Percentiles rank a stretch among this genome's conserved stretches.
These are phyloP conservation scores for Poliocrania exsul DNA, from an alignment of 2,797 vertebrate genomes.

Conservation along the genomic window DNA sequence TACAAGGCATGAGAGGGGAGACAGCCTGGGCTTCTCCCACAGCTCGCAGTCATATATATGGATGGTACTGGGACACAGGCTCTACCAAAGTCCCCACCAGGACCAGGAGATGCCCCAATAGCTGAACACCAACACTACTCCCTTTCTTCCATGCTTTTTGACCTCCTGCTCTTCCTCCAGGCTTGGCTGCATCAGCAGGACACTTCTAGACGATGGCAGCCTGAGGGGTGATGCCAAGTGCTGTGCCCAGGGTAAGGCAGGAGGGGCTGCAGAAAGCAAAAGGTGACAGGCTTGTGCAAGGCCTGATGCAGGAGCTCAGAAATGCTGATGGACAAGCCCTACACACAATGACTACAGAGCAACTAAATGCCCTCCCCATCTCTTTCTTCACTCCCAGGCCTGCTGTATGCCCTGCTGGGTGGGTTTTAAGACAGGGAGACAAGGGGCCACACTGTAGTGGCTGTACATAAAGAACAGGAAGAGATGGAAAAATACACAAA, in stretches of 20 bases:
- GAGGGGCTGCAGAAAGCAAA: not conserved
- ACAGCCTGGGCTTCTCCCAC: not conserved
- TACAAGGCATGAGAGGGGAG: not conserved
- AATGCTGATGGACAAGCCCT: not conserved
- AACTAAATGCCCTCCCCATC: not conserved
- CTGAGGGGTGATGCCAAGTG: rapidly evolving
- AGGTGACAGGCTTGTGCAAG: not conserved
- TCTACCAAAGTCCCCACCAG: not conserved
- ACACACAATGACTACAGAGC: not conserved
- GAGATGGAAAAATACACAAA: not conserved
- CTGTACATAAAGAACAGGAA: not conserved
- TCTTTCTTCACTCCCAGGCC: not conserved
- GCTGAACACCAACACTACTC: not conserved
- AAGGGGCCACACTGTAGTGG: not conserved
- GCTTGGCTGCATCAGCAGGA: not conserved
- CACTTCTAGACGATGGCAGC: not conserved
- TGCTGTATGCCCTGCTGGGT: not conserved
- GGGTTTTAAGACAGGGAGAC: not conserved
- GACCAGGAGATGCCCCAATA: not conserved
- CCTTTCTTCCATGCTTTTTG: not conserved
- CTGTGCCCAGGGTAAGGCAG: not conserved
- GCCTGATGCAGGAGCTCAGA: not conserved
- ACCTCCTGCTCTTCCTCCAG: not conserved
- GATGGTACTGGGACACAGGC: not conserved
- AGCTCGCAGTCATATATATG: not conserved